Evolutionary conservation across 1,140 invertebrate genomes (phyloP).

Genomic region (Drosophila busckii): DNA sequence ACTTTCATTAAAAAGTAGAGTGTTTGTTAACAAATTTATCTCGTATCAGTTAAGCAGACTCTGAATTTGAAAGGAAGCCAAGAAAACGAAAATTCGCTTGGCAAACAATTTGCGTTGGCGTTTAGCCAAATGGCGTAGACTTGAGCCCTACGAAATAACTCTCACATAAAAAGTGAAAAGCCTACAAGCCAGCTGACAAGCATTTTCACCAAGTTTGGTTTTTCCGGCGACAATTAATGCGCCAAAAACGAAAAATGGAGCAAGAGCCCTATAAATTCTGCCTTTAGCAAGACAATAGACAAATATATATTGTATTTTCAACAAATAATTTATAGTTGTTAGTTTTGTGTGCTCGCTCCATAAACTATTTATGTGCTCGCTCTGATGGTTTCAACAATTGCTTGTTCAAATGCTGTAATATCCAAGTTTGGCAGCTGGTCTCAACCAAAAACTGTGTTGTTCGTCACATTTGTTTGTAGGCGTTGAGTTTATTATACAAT

Average conservation of each 20-base stretch:
- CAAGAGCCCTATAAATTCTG: conserved; percentile 17
- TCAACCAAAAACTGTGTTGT: conserved; percentile 26
- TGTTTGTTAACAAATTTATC: no score
- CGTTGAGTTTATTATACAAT: conserved; percentile 8
- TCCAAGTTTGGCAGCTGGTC: conserved; percentile 50
- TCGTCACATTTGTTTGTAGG: conserved; percentile 25
- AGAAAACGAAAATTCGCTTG: neutral
- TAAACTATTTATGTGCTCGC: conserved; percentile 45
- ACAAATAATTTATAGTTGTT: conserved; percentile 48
- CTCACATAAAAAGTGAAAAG: conserved; percentile 15
- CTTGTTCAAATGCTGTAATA: conserved; percentile 47
- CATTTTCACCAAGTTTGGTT: conserved; percentile 21
- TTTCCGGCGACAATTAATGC: conserved; percentile 21
- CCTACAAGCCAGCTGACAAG: conserved; percentile 32
- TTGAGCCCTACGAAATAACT: conserved; percentile 20
- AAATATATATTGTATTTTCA: conserved; percentile 13
- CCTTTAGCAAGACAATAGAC: conserved; percentile 8
- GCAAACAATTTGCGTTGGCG: conserved; percentile 1
- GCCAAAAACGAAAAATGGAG: neutral
- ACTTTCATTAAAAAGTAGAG: no score
- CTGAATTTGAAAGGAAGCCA: neutral
- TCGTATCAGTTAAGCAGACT: no score
- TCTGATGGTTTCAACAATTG: no score
- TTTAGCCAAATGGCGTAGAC: conserved; percentile 11
- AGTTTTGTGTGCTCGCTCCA: conserved; percentile 42